These are phyloP conservation scores for Poeciliopsis occidentalis DNA, from an alignment of 2,113 vertebrate species.

Conservation along the genomic window DNA sequence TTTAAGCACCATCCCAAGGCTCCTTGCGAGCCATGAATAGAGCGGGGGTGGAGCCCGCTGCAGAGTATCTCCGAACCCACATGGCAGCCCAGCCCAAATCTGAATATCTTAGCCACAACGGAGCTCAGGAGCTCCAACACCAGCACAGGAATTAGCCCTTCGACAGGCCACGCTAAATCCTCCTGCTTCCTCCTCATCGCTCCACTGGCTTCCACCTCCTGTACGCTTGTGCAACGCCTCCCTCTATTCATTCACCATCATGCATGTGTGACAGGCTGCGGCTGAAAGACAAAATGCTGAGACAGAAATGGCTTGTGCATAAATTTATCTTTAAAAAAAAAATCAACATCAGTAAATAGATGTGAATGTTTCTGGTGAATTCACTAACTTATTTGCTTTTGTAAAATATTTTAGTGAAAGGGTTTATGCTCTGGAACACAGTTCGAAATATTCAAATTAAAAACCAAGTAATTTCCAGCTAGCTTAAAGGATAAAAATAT, in stretches of 20 bases:
- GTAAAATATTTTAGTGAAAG: too few species aligned
- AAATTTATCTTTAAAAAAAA: not conserved
- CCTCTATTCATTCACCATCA: constrained; percentile 39
- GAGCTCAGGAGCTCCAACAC: constrained; percentile 72
- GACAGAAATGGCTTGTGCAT: constrained; percentile 27
- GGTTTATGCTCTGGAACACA: too few species aligned
- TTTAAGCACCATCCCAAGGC: constrained; percentile 81
- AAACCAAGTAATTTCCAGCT: too few species aligned
- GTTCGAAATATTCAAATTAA: too few species aligned
- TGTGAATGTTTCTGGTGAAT: not conserved
- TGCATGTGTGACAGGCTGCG: constrained; percentile 45
- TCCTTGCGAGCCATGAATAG: constrained; percentile 77
- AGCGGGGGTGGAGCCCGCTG: constrained; percentile 68
- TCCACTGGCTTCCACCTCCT: constrained; percentile 46
- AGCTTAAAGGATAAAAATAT: too few species aligned
- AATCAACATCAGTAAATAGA: not conserved
- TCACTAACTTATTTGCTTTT: too few species aligned
- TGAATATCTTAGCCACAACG: constrained; percentile 78
- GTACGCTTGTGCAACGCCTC: constrained; percentile 49
- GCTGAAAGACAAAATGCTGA: constrained; percentile 32
- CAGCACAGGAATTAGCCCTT: constrained; percentile 79
- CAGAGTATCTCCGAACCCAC: constrained; percentile 81
- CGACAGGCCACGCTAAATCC: constrained; percentile 74
- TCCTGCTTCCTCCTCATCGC: constrained; percentile 36
- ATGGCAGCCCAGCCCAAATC: constrained; percentile 81